Evolutionary conservation across 53 echinoderm and acorn worm genomes (phyloP).

Genomic region (Echinometra lucunter): DNA sequence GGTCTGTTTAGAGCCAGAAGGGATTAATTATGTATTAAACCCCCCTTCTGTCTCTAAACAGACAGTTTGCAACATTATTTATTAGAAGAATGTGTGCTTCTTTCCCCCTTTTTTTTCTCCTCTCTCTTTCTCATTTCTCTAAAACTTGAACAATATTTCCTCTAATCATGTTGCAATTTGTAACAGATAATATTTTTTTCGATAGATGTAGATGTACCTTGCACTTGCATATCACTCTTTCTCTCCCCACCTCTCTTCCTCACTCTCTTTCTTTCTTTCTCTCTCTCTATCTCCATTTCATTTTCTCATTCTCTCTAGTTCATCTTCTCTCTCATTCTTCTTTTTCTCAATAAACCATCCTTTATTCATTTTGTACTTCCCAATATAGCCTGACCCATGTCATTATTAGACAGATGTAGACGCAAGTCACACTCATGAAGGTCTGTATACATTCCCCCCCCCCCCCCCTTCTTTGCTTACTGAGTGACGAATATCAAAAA

Average conservation of each 20-base stretch:
- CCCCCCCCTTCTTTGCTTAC: background rate
- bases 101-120: background rate
- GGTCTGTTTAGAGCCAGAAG: background rate
- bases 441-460: background rate
- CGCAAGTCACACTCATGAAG: background rate
- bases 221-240: background rate
- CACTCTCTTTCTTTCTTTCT: background rate
- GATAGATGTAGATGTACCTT: no score
- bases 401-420: background rate
- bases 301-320: background rate
- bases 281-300: background rate
- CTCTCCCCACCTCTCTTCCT: background rate
- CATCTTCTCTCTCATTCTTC: background rate
- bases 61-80: no score
- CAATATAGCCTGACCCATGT: background rate
- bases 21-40: background rate
- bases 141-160: no score
- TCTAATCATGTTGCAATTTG: no score
- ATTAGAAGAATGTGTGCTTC: background rate
- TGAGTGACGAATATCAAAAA: slow-evolving; percentile 11
- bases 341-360: background rate
- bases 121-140: no score
- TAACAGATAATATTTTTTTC: background rate
- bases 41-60: background rate
- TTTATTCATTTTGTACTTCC: background rate